phyloP scores from a whole-genome alignment of 1,140 invertebrate genomes.

The Calliphora vicina region DNA sequence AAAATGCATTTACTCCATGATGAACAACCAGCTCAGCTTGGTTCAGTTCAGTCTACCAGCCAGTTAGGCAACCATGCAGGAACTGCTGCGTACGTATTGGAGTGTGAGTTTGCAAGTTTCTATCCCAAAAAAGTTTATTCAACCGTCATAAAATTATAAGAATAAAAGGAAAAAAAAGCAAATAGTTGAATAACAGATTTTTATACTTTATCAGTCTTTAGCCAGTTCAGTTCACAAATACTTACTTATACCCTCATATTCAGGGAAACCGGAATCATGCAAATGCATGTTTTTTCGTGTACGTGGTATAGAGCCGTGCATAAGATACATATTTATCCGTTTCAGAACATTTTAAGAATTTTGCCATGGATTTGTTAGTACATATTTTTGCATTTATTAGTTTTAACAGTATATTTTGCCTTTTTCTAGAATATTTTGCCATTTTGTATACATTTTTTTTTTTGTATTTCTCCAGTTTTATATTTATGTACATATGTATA shows the following conservation, averaged over 20 bases:
- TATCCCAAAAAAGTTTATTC: constrained; percentile 27
- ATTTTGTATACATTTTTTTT: too few relatives aligned
- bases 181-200: not conserved
- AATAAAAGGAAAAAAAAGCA: not conserved
- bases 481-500: too few relatives aligned
- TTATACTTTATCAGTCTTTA: constrained; percentile 22
- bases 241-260: not conserved
- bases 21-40: not conserved
- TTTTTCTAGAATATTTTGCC: too few relatives aligned
- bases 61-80: not conserved
- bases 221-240: constrained; percentile 15
- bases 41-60: not conserved
- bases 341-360: too few relatives aligned
- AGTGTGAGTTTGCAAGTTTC: not conserved
- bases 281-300: too few relatives aligned
- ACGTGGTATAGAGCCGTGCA: too few relatives aligned
- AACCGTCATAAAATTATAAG: constrained; percentile 24
- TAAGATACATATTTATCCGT: too few relatives aligned
- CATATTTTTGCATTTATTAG: too few relatives aligned
- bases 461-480: too few relatives aligned
- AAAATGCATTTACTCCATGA: not conserved
- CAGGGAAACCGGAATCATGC: too few relatives aligned
- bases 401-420: too few relatives aligned
- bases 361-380: too few relatives aligned
- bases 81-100: not conserved